These are phyloP conservation scores for Eulacestoma nigropectus DNA, from an alignment of 2,113 vertebrate genomes.

Conservation along the genomic window DNA sequence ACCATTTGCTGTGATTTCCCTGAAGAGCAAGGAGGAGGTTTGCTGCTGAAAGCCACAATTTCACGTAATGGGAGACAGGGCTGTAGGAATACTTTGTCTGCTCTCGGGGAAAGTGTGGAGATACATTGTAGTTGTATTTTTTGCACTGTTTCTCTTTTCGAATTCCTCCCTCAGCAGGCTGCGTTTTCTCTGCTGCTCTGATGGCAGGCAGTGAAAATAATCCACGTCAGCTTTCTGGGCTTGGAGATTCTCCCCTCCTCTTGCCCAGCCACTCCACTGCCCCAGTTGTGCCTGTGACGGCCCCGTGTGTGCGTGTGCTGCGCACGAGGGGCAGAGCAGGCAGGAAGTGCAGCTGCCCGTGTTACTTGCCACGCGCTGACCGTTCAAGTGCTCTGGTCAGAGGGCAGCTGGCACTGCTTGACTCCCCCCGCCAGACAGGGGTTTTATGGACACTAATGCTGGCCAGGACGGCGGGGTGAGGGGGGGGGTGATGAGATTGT, in stretches of 20 bases:
- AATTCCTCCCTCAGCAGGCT: accelerated
- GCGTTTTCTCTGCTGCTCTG: background rate
- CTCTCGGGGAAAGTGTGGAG: background rate
- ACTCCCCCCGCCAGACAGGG: too few relatives aligned
- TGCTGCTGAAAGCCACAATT: background rate
- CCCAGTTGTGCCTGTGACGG: background rate
- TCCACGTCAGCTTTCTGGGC: accelerated
- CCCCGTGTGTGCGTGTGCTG: background rate
- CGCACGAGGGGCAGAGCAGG: background rate
- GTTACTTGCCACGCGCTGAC: background rate
- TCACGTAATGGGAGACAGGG: background rate
- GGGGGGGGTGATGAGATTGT: background rate
- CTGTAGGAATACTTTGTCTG: background rate
- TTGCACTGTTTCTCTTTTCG: background rate
- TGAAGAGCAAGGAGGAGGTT: background rate
- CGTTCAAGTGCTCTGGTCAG: background rate
- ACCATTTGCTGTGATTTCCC: background rate
- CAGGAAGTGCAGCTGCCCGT: background rate
- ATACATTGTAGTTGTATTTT: background rate
- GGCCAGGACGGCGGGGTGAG: background rate
- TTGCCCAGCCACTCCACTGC: background rate
- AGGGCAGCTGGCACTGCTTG: background rate
- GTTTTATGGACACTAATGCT: background rate
- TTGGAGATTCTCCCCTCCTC: background rate
- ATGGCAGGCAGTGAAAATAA: background rate